Evolutionary conservation across 2,797 vertebrate species (phyloP), one percentile per base, ranked within the genome.

Genomic region (Phrynocephalus forsythii): DNA sequence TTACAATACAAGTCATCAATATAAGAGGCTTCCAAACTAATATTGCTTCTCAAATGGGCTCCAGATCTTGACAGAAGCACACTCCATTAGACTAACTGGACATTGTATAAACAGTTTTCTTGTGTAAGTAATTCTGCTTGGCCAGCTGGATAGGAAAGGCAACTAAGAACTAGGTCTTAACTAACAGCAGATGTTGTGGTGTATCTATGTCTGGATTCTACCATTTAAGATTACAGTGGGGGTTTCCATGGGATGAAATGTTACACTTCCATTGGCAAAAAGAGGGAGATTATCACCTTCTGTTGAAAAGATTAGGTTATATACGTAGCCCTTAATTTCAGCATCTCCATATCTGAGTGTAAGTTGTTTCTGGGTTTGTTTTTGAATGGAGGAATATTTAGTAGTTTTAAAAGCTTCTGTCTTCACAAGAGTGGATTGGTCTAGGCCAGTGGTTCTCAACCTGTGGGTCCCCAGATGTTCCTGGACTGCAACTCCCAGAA

Each of bases 11-110:
- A 92, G 18, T 77, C 52, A 60, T 83, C 91, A 33, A 84, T 78
- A 63, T 72, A 83, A 89, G 84, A 82, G 88, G 73, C 86, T 78
- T 75, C 79, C 56, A 82, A 89, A 78, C 48, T 86, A 85, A 87
- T 82, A 87, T 66, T 52, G 89, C 28, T 22, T 87, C 85, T 72
- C 60, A 75, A 1, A 82, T 79, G 3, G 18, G 50, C 73, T 52
- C 67, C 63, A 8, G 71, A 66, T 85, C 84, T 81, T 86, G 52
- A 2, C 56, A 56, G 86, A 90, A 60, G 11, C 83, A 90, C 82
- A 83, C n/a, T 66, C 83, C 1, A 63, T 8, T 76, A 66, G 89
- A 44, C 33, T 85, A 88, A 84, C 82, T 30, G 18, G 33, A 48
- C 16, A 48, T 84, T 92, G 91, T 89, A n/a, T 22, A 85, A 88